These are phyloP conservation scores for Mionectes macconnelli DNA, from an alignment of 2,113 vertebrate species.

Conservation along the genomic window DNA sequence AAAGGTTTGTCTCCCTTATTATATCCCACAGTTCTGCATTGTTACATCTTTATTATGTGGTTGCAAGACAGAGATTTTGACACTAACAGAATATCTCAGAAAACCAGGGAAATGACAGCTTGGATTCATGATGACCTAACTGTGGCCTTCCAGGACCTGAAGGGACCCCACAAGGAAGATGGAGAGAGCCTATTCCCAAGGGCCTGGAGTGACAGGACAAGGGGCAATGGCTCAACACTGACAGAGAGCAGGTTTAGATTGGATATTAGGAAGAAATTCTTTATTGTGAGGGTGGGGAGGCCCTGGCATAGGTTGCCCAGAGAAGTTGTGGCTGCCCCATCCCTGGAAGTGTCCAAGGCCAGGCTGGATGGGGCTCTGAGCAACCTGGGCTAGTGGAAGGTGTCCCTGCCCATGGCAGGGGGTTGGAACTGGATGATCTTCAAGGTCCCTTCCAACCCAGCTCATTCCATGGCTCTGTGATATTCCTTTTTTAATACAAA, in stretches of 20 bases:
- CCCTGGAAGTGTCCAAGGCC: neutral
- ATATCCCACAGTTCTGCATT: neutral
- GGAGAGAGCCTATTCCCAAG: neutral
- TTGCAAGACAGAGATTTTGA: neutral
- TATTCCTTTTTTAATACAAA: neutral
- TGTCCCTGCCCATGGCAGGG: too few species aligned
- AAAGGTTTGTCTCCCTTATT: neutral
- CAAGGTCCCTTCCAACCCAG: too few species aligned
- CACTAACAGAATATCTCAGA: neutral
- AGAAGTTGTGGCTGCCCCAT: neutral
- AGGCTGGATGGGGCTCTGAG: neutral
- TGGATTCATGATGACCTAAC: neutral
- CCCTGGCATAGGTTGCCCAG: neutral
- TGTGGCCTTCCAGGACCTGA: neutral
- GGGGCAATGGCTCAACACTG: neutral
- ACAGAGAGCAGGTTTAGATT: accelerated
- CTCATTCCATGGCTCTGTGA: neutral
- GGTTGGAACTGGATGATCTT: neutral
- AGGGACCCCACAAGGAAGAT: neutral
- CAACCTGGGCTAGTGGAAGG: accelerated
- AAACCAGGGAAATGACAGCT: neutral
- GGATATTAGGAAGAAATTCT: accelerated
- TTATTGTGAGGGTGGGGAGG: accelerated
- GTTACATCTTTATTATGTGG: neutral
- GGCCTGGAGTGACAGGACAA: neutral